Conservation (phyloP, 1,140 invertebrate genomes). For the Fopius arisanus region DNA sequence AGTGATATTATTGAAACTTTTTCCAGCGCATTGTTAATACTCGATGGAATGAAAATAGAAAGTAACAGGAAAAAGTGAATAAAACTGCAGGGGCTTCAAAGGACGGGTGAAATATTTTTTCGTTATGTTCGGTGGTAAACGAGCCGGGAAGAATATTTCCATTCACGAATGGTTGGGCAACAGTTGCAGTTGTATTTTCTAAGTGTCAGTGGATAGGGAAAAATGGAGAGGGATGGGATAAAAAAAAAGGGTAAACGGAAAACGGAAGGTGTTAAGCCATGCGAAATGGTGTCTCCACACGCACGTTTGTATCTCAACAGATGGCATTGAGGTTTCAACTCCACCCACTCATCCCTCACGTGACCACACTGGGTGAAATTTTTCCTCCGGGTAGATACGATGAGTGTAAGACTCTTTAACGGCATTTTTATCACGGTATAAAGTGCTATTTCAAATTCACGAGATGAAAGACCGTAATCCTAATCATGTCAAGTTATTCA, state of each 20-base stretch:
- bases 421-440: background rate
- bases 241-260: background rate
- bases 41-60: background rate
- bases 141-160: background rate
- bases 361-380: background rate
- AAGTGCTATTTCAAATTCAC: background rate
- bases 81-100: background rate
- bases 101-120: background rate
- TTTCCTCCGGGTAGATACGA: background rate
- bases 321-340: background rate
- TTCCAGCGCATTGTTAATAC: background rate
- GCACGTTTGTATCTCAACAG: background rate
- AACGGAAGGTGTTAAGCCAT: constrained; percentile 1
- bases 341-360: background rate
- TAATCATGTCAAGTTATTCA: too few relatives aligned
- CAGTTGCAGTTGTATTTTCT: background rate
- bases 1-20: background rate
- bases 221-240: background rate
- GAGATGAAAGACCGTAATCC: too few relatives aligned
- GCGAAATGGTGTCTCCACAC: background rate
- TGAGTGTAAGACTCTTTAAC: background rate
- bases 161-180: background rate
- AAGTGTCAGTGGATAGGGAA: background rate
- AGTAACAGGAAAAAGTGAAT: background rate
- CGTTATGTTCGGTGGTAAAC: background rate